Conservation (phyloP, 2,888 invertebrate genomes). For the Agrilus cyanescens region DNA sequence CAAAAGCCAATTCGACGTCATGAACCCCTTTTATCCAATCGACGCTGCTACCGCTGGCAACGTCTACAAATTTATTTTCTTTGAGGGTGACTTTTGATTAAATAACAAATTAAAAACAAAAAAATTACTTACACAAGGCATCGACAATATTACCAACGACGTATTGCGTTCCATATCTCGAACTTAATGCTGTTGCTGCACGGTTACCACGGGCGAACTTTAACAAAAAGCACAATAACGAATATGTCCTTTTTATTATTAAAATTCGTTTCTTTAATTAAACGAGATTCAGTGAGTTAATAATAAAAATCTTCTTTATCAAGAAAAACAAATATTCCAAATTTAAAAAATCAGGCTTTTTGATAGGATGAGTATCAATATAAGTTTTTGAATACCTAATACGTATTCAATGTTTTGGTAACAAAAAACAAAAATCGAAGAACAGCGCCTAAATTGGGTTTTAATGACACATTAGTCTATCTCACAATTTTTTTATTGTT, state of each 20-base stretch:
- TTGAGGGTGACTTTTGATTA: background rate
- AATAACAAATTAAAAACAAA: background rate
- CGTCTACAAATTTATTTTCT: constrained; percentile 32
- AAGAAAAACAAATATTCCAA: background rate
- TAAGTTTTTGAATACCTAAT: too few species aligned
- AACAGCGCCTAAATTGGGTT: too few species aligned
- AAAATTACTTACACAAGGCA: constrained; percentile 35
- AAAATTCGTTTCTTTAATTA: constrained; percentile 1
- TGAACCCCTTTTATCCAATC: constrained; percentile 63
- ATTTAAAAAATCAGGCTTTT: background rate
- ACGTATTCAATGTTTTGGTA: too few species aligned
- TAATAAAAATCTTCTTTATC: background rate
- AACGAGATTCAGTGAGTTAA: background rate
- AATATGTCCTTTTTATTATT: background rate
- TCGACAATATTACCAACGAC: constrained; percentile 37
- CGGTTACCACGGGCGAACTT: constrained; percentile 28
- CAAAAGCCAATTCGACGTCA: constrained; percentile 49
- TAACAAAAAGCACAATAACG: constrained; percentile 16
- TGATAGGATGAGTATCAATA: too few species aligned
- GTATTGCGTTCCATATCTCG: constrained; percentile 34
- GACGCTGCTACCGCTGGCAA: constrained; percentile 48
- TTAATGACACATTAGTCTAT: too few species aligned
- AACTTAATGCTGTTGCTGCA: constrained; percentile 26
- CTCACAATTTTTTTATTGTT: too few species aligned
- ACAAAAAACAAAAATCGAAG: too few species aligned